A percentile compares a stretch with the other conserved stretches of the same genome.
Evolutionary conservation across 2,113 vertebrate genomes (phyloP).

Genomic region (Dasyurus viverrinus): DNA sequence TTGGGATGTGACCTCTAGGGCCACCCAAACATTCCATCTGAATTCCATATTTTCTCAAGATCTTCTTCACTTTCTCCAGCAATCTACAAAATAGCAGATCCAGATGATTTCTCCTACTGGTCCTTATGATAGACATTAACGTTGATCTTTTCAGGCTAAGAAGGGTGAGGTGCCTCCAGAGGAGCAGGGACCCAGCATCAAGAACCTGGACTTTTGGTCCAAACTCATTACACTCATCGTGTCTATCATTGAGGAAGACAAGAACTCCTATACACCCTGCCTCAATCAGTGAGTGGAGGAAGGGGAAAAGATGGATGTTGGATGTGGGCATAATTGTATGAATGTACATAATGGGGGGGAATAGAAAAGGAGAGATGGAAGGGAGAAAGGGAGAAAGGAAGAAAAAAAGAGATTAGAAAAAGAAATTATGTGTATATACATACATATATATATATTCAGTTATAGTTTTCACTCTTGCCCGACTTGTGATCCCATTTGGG

Average conservation of each 20-base stretch:
- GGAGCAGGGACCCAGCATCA: conserved; percentile 98
- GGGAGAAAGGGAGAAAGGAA: not conserved
- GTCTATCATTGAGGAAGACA: conserved; percentile 99
- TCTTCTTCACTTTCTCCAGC: not conserved
- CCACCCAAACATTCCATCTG: not conserved
- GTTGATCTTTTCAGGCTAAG: conserved; percentile 86
- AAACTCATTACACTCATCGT: conserved; percentile 99
- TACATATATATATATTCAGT: not conserved
- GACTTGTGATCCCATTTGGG: not conserved
- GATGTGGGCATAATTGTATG: not conserved
- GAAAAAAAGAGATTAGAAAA: not conserved
- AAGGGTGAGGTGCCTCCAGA: conserved; percentile 95
- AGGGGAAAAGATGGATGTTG: not conserved
- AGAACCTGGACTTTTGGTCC: conserved; percentile 99
- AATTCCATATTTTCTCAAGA: not conserved
- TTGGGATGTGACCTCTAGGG: not conserved
- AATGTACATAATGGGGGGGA: not conserved
- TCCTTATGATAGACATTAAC: not conserved
- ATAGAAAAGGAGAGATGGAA: not conserved
- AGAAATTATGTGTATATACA: not conserved
- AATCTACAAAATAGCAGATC: not conserved
- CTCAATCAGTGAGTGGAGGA: conserved; percentile 93
- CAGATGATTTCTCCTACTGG: not conserved
- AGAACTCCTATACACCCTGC: conserved; percentile 98
- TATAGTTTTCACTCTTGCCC: not conserved